These are phyloP conservation scores for Clarias macrocephalus DNA, from an alignment of 2,113 vertebrate genomes.

Conservation along the genomic window DNA sequence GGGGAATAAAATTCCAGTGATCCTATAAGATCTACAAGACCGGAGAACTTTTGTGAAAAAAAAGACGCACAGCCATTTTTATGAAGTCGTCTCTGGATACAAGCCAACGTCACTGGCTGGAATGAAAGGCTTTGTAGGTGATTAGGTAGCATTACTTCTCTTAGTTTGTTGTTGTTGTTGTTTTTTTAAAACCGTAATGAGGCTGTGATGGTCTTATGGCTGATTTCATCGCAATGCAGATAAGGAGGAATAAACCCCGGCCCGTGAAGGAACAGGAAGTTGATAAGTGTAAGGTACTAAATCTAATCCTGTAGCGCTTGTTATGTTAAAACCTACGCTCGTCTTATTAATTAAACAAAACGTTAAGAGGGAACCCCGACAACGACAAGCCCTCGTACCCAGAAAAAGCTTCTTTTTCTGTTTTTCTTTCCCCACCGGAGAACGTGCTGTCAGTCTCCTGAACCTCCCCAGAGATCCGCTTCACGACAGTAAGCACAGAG, in stretches of 20 bases:
- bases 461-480: slow-evolving; percentile 74
- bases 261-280: slow-evolving; percentile 24
- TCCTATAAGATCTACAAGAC: neutral
- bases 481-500: slow-evolving; percentile 72
- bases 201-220: neutral
- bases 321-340: neutral
- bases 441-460: slow-evolving; percentile 48
- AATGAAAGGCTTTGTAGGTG: neutral
- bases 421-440: neutral
- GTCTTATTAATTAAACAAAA: neutral
- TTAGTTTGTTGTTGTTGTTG: neutral
- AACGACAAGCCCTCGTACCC: neutral
- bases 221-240: neutral
- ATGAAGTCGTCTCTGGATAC: neutral
- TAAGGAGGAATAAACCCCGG: neutral
- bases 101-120: neutral
- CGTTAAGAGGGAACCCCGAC: too few species aligned
- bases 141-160: neutral
- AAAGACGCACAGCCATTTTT: too few species aligned
- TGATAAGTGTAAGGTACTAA: neutral
- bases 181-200: neutral
- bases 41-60: neutral
- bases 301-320: neutral
- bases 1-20: neutral
- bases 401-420: neutral